phyloP scores from a whole-genome alignment of 2,113 vertebrate species.

The Nothoprocta perdicaria region DNA sequence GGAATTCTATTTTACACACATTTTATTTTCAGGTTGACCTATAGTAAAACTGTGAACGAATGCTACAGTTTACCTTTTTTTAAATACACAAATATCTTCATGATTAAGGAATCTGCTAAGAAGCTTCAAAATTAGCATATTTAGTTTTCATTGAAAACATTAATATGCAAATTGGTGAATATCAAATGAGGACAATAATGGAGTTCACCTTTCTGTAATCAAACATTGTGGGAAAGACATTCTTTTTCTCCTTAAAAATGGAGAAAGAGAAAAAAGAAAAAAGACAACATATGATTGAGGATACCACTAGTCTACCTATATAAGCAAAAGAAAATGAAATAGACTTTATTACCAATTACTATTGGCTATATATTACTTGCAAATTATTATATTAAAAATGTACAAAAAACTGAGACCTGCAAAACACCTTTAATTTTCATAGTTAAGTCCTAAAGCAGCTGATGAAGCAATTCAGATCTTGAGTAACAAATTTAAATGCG shows the following conservation, averaged over 20 bases:
- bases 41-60: neutral
- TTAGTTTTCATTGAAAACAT: conserved; percentile 44
- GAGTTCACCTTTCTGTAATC: conserved; percentile 63
- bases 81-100: conserved; percentile 46
- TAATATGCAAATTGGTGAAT: conserved; percentile 64
- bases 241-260: conserved; percentile 26
- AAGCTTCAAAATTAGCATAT: conserved; percentile 66
- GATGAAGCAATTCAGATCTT: neutral
- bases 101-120: conserved; percentile 53
- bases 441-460: neutral
- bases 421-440: neutral
- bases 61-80: conserved; percentile 31
- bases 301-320: neutral
- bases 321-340: neutral
- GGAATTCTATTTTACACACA: neutral
- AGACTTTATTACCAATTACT: neutral
- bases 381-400: neutral
- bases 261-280: neutral
- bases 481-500: neutral
- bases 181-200: conserved; percentile 41
- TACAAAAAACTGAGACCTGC: neutral
- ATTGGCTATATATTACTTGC: neutral
- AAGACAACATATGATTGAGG: neutral
- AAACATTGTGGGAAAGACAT: conserved; percentile 33
- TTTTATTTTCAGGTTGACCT: conserved; percentile 4